Evolutionary conservation across 1,140 invertebrate species (phyloP).

Genomic region (Achroia grisella): DNA sequence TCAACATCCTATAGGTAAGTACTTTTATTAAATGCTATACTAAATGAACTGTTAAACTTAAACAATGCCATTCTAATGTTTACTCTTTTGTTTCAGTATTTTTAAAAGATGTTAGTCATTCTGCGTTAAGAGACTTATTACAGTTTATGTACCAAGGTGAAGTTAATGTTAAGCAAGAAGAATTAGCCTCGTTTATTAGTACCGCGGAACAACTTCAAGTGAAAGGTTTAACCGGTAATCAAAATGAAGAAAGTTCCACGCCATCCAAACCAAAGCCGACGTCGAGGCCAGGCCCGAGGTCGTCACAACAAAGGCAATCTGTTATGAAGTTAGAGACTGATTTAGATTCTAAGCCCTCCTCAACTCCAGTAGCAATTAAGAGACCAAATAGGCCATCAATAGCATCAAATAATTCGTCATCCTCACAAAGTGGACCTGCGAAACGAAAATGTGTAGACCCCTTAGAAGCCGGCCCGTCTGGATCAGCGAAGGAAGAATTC

Average conservation of each 20-base stretch:
- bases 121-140: constrained; percentile 84
- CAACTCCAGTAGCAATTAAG: constrained; percentile 74
- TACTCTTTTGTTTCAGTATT: constrained; percentile 77
- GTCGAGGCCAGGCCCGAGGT: constrained; percentile 73
- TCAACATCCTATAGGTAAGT: constrained; percentile 76
- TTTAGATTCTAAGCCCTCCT: constrained; percentile 73
- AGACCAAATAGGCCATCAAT: constrained; percentile 74
- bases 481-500: constrained; percentile 70
- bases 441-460: constrained; percentile 74
- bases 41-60: background rate
- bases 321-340: constrained; percentile 74
- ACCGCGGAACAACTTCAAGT: constrained; percentile 89
- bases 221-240: constrained; percentile 83
- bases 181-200: constrained; percentile 87
- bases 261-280: constrained; percentile 74
- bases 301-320: constrained; percentile 74
- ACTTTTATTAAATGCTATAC: background rate
- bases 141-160: constrained; percentile 92
- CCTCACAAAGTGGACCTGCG: constrained; percentile 71
- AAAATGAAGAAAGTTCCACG: constrained; percentile 73
- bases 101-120: constrained; percentile 86
- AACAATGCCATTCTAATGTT: constrained; percentile 3
- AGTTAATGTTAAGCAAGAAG: constrained; percentile 89
- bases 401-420: constrained; percentile 72
- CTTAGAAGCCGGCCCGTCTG: constrained; percentile 70